Evolutionary conservation across 2,797 vertebrate genomes (phyloP).

Genomic region (Champsocephalus esox): DNA sequence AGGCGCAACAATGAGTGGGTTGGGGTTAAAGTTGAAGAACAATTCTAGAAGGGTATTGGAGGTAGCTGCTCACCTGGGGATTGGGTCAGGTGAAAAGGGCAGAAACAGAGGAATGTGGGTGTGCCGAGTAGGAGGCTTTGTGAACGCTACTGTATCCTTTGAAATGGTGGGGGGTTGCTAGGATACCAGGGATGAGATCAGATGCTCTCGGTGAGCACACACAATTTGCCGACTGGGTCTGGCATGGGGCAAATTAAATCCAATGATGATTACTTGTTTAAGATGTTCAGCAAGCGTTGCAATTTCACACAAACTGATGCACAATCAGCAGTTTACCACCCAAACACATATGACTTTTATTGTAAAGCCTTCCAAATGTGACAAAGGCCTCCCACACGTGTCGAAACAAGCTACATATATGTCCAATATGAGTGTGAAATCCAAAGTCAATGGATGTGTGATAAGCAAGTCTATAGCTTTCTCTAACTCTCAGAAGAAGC

Average conservation of each 20-base stretch:
- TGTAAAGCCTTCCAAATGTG: slow-evolving; percentile 22
- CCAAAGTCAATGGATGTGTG: slow-evolving; percentile 19
- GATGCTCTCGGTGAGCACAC: slow-evolving; percentile 60
- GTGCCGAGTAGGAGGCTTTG: slow-evolving; percentile 69
- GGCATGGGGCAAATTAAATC: slow-evolving; percentile 59
- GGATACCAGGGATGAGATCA: slow-evolving; percentile 77
- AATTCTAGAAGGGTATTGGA: slow-evolving; percentile 50
- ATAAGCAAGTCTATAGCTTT: slow-evolving; percentile 47
- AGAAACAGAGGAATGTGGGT: slow-evolving; percentile 60
- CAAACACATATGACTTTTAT: slow-evolving; percentile 13
- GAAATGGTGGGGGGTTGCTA: slow-evolving; percentile 82
- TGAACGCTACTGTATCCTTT: slow-evolving; percentile 69
- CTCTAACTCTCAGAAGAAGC: slow-evolving; percentile 13
- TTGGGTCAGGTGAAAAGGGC: slow-evolving; percentile 73
- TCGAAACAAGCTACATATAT: slow-evolving; percentile 7
- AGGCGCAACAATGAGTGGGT: slow-evolving; percentile 47
- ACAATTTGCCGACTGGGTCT: slow-evolving; percentile 61
- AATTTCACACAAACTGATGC: slow-evolving; percentile 23
- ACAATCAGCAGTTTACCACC: slow-evolving; percentile 46
- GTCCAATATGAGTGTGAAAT: slow-evolving; percentile 26
- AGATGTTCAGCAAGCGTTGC: slow-evolving; percentile 21
- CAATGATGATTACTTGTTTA: slow-evolving; percentile 63
- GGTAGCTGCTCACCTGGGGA: slow-evolving; percentile 70
- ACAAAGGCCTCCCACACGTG: slow-evolving; percentile 5
- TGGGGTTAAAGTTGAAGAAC: slow-evolving; percentile 60